Evolutionary conservation across 2,888 invertebrate genomes (phyloP), one percentile per base, ranked within the genome.

Genomic region (Deilephila elpenor): DNA sequence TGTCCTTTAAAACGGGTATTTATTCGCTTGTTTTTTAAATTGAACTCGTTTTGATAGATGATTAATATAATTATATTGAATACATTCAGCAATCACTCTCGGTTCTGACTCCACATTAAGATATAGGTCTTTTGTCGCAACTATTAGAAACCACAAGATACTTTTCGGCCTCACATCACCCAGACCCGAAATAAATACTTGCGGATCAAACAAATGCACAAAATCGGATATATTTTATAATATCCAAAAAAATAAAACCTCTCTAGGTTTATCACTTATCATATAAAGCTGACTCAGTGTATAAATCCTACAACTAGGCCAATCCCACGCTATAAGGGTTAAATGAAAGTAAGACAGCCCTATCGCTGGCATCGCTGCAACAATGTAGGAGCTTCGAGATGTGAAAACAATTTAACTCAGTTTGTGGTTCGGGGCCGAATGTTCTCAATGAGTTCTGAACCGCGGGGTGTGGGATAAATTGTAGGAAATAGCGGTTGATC

Each of bases 381-480:
- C 90, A 88, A 84, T 89, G 90, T 91, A 76, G 72, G 51, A 64
- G 74, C 75, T 73, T 72, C 73, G 73, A 72, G 74, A 77, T 81
- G 80, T 75, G 83, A 93, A 72, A 92, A 92, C 91, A 92, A 92
- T 92, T 92, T 93, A 84, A 87, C 86, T 80, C 85, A 84, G 86
- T 92, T 89, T 92, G 93, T 80, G 93, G 93, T 88, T 81, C 81
- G 79, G 80, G 78, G 78, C 84, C 88, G 86, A 88, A 89, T 86
- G 88, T 83, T 87, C 85, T 82, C 82, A 87, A 88, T 85, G 88
- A 83, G 79, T 74, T 82, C 86, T 90, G 80, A 91, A 84, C 85
- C 81, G 81, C 79, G 71, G 34, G 59, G 37, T 34, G 6, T 20
- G 59, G 25, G 5, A 5, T 56, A 56, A 56, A n/a, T 6, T 56